Percentiles rank a stretch among this genome's conserved stretches.
Evolutionary conservation across 2,797 vertebrate species (phyloP).

Genomic region (Gallinago stenura): DNA sequence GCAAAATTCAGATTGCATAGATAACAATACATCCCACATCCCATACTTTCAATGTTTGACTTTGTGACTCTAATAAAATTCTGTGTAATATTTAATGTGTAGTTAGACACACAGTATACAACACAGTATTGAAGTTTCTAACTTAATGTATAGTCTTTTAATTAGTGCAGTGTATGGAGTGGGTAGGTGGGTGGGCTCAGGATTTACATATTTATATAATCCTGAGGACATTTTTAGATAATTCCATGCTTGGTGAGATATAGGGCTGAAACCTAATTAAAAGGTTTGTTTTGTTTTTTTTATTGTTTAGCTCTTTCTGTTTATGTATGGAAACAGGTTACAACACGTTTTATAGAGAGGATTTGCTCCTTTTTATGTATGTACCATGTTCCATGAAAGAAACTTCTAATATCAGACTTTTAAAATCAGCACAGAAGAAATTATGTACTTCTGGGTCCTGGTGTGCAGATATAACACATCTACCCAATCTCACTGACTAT

Average conservation of each 20-base stretch:
- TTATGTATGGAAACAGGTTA: not conserved
- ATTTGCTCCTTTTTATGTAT: slow-evolving; percentile 5
- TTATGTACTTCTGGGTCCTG: not conserved
- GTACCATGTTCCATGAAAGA: not conserved
- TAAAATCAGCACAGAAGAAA: not conserved
- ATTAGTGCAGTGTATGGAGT: slow-evolving; percentile 31
- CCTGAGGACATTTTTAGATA: slow-evolving; percentile 23
- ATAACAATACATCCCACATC: not conserved
- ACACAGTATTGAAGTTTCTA: not conserved
- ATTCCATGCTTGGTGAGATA: slow-evolving; percentile 15
- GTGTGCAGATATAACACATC: not conserved
- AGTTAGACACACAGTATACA: not conserved
- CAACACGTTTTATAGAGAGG: not conserved
- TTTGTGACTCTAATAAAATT: not conserved
- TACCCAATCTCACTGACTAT: not conserved
- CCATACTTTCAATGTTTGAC: not conserved
- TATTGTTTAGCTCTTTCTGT: not conserved
- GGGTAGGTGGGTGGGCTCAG: not conserved
- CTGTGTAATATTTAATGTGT: not conserved
- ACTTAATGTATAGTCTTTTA: slow-evolving; percentile 24
- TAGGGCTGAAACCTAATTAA: slow-evolving; percentile 46
- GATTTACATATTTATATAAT: slow-evolving; percentile 55
- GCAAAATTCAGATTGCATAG: not conserved
- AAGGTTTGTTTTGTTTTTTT: not conserved
- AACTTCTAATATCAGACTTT: not conserved